phyloP scores from a whole-genome alignment of 2,797 vertebrate species.

The Cephalopachus bancanus region DNA sequence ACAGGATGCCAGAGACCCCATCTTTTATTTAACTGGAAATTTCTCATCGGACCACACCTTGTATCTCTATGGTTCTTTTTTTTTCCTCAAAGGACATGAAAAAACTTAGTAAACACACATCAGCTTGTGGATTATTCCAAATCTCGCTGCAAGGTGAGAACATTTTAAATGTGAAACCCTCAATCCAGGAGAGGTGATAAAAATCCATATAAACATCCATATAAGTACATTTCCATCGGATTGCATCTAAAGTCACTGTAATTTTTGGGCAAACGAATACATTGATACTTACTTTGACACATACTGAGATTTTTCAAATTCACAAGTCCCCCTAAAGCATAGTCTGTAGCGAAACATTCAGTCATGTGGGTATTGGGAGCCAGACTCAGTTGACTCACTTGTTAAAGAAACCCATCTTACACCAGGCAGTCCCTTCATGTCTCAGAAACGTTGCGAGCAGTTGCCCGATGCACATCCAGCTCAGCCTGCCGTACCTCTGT shows the following conservation, averaged over 20 bases:
- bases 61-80: fast-evolving
- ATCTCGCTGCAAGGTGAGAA: neutral
- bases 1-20: fast-evolving
- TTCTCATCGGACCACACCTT: neutral
- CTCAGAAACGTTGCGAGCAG: fast-evolving
- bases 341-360: too few relatives aligned
- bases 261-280: neutral
- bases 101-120: neutral
- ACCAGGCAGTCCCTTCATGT: too few relatives aligned
- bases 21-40: fast-evolving
- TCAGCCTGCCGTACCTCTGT: neutral
- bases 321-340: fast-evolving
- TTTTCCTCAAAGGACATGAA: too few relatives aligned
- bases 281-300: fast-evolving
- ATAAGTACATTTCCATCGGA: fast-evolving
- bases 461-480: fast-evolving
- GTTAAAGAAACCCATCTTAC: too few relatives aligned
- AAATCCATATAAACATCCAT: fast-evolving
- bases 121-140: fast-evolving
- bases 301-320: neutral
- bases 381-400: too few relatives aligned
- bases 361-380: too few relatives aligned
- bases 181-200: too few relatives aligned
- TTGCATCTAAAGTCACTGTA: neutral
- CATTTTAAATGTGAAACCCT: neutral